Evolutionary conservation across 1,140 invertebrate species (phyloP), one percentile per base, ranked within the genome.

Genomic region (Anoplophora glabripennis): DNA sequence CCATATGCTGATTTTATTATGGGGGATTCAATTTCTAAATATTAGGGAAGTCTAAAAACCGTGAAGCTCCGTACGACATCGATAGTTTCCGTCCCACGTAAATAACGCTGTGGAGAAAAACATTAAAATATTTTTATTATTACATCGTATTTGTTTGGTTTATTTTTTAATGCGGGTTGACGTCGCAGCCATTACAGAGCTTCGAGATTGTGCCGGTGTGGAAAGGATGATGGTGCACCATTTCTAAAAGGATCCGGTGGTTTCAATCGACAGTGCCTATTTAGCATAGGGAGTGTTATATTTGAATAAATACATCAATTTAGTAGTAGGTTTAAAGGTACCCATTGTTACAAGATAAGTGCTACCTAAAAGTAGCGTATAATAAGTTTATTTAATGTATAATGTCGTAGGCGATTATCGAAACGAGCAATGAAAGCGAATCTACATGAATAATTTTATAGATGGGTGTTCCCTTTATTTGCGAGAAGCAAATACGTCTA

Each of bases 291-390:
- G 69, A 69, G 69, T 71, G 68, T 66, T 69, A 53, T 65, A 65
- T 67, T 71, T 67, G 62, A 69, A 69, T 69, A 67, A 71, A 62
- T 59, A 61, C 67, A 66, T 57, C 63, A 57, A 62, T 69, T 68
- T 68, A 63, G 58, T 59, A 59, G 61, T 66, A 55, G 48, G 48
- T 64, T 62, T 46, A 63, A 66, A 68, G 57, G 58, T 64, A 46
- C 51, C 61, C 65, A 71, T 71, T 71, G 69, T 71, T 71, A 48
- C 57, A 61, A 60, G 56, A 61, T 41, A 63, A 67, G 65, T 61
- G 69, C 69, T 71, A 71, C 69, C 69, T 69, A 61, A 69, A 70
- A 70, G 68, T 67, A 60, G 65, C 68, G 57, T 62, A 66, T 59
- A 64, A 61, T 59, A 63, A 59, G 66, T 63, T 64, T 59, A 55